A percentile compares a stretch with the other conserved stretches of the same genome.
Conservation (phyloP, 2,113 vertebrate genomes). For the Orycteropus afer region DNA sequence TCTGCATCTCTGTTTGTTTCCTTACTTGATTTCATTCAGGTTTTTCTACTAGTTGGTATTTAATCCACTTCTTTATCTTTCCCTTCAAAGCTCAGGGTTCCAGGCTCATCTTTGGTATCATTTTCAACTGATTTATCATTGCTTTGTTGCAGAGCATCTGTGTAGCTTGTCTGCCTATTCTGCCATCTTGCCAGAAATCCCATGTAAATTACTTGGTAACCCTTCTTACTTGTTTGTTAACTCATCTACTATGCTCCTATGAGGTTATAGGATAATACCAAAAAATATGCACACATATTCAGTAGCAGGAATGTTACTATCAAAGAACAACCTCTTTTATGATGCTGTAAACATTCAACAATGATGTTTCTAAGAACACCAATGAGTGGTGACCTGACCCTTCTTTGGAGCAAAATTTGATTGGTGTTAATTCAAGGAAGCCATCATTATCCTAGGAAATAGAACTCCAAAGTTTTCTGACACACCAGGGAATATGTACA, state of each 20-base stretch:
- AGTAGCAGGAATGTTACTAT: background rate
- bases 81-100: too few species aligned
- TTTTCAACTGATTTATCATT: too few species aligned
- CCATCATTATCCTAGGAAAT: conserved; percentile 16
- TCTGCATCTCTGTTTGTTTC: too few species aligned
- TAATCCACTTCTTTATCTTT: too few species aligned
- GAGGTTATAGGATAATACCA: conserved; percentile 21
- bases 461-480: background rate
- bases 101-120: too few species aligned
- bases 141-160: too few species aligned
- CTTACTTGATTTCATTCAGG: too few species aligned
- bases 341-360: conserved; percentile 12
- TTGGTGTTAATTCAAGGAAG: background rate
- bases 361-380: background rate
- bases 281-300: background rate
- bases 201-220: background rate
- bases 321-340: background rate
- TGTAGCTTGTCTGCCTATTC: too few species aligned
- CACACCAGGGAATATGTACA: background rate
- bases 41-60: too few species aligned
- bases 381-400: conserved; percentile 25
- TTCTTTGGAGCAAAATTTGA: conserved; percentile 5
- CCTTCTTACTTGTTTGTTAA: background rate
- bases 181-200: too few species aligned
- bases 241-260: background rate